Conservation (phyloP, 2,797 vertebrate species). For the Falco peregrinus region DNA sequence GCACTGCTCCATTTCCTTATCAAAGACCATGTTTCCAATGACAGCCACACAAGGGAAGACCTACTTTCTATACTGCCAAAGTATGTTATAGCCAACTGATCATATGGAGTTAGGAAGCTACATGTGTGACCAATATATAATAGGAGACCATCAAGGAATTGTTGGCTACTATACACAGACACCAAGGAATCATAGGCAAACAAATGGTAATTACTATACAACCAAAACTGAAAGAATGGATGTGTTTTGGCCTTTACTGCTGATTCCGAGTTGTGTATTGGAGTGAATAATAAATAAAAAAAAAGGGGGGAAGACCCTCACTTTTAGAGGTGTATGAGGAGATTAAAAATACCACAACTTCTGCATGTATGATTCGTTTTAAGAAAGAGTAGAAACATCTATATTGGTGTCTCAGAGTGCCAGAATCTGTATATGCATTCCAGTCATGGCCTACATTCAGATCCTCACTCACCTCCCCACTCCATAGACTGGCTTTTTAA, state of each 20-base stretch:
- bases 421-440: background rate
- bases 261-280: background rate
- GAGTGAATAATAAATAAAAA: background rate
- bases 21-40: background rate
- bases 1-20: background rate
- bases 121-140: background rate
- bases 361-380: background rate
- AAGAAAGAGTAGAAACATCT: background rate
- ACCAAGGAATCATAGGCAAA: background rate
- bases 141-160: background rate
- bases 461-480: background rate
- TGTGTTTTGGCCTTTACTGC: background rate
- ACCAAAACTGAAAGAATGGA: background rate
- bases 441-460: background rate
- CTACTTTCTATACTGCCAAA: background rate
- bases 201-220: background rate
- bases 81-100: background rate
- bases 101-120: background rate
- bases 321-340: accelerated
- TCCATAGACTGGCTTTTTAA: background rate
- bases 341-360: background rate
- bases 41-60: background rate
- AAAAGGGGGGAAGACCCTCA: background rate
- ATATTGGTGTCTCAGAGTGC: background rate
- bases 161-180: background rate